Conservation (phyloP, 2,888 invertebrate genomes). For the Caenorhabditis macrosperma region DNA sequence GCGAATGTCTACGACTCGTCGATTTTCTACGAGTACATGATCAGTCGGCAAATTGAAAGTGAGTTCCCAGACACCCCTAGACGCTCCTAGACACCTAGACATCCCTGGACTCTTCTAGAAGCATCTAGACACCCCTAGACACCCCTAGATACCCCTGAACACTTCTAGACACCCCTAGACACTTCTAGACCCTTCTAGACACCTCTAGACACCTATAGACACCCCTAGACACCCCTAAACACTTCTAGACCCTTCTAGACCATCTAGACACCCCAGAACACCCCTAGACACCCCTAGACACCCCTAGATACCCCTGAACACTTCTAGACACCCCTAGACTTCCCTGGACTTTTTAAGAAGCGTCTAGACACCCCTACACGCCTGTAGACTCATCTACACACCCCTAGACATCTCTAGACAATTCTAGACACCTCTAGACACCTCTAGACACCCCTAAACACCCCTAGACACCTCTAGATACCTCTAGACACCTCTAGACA, state of each 20-base stretch:
- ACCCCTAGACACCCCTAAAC: too few relatives aligned
- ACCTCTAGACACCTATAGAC: too few relatives aligned
- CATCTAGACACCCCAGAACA: too few relatives aligned
- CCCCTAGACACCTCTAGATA: background rate
- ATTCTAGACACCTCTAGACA: background rate
- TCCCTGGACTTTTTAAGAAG: too few relatives aligned
- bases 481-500: too few relatives aligned
- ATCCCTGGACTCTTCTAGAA: background rate
- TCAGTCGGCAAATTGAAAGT: constrained; percentile 57
- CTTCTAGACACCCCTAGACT: constrained; percentile 58
- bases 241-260: background rate
- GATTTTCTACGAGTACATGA: constrained; percentile 51
- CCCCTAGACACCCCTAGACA: background rate
- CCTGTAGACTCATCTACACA: too few relatives aligned
- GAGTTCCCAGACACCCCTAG: too few relatives aligned
- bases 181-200: background rate
- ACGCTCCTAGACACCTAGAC: too few relatives aligned
- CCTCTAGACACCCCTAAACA: too few relatives aligned
- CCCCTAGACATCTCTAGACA: background rate
- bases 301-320: background rate
- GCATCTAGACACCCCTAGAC: too few relatives aligned
- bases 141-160: background rate
- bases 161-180: too few relatives aligned
- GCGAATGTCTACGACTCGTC: constrained; percentile 42
- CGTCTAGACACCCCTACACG: background rate